Conservation (phyloP, 1,140 invertebrate genomes). For the Prorops nasuta region DNA sequence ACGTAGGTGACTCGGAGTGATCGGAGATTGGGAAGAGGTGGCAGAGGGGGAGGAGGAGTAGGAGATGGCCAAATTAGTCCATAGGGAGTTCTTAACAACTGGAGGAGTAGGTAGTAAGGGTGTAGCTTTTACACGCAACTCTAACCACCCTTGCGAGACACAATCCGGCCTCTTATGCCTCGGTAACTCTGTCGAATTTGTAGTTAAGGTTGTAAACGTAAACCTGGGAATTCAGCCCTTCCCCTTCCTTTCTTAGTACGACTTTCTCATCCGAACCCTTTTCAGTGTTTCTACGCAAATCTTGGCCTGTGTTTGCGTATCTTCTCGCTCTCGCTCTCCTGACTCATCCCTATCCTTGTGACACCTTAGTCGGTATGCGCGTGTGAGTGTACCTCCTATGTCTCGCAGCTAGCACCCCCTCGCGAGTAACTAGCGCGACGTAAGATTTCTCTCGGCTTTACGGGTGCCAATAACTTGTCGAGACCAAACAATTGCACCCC, state of each 20-base stretch:
- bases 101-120: conserved; percentile 37
- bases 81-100: conserved; percentile 56
- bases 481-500: background rate
- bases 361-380: no score
- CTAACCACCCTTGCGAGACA: conserved; percentile 54
- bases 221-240: conserved; percentile 50
- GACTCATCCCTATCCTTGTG: no score
- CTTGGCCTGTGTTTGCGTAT: conserved; percentile 40
- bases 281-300: conserved; percentile 36
- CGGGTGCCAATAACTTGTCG: conserved; percentile 12
- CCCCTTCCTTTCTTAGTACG: background rate
- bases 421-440: conserved; percentile 20
- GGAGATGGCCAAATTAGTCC: conserved; percentile 45
- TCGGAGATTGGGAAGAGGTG: background rate
- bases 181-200: conserved; percentile 57
- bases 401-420: conserved; percentile 27
- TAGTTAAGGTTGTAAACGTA: conserved; percentile 56
- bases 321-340: no score
- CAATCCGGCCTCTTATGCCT: conserved; percentile 50
- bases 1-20: conserved; percentile 17
- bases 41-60: conserved; percentile 1
- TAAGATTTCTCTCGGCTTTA: conserved; percentile 8
- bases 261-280: conserved; percentile 29
- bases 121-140: conserved; percentile 44
- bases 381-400: conserved; percentile 19